phyloP scores from a whole-genome alignment of 2,888 invertebrate genomes.

The Eudasyphora cyanicolor region DNA sequence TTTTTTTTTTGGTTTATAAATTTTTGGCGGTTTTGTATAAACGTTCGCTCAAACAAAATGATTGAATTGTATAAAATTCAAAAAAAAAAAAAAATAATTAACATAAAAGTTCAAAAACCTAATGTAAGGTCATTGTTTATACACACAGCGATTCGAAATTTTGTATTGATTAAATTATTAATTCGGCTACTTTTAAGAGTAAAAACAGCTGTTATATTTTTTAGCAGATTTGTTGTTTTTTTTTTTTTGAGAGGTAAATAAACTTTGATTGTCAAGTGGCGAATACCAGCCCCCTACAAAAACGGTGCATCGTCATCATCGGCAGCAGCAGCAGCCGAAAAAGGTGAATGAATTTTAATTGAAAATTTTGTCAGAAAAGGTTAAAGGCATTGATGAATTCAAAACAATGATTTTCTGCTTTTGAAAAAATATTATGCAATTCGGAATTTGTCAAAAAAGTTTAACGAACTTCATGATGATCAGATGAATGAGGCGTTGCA shows the following conservation, averaged over 20 bases:
- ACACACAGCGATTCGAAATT: neutral
- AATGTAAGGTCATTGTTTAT: slow-evolving; percentile 40
- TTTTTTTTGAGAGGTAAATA: too few species aligned
- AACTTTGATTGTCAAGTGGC: slow-evolving; percentile 37
- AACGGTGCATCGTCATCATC: too few species aligned
- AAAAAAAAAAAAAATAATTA: slow-evolving; percentile 49
- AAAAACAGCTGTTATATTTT: slow-evolving; percentile 17
- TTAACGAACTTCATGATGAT: too few species aligned
- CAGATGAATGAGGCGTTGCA: neutral
- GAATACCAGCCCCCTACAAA: neutral
- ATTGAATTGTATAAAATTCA: slow-evolving; percentile 6
- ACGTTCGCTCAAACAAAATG: neutral
- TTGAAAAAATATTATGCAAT: too few species aligned
- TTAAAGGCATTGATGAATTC: neutral
- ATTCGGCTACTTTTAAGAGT: too few species aligned
- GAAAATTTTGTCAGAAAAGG: slow-evolving; percentile 2
- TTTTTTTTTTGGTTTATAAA: slow-evolving; percentile 29
- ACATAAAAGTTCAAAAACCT: slow-evolving; percentile 62
- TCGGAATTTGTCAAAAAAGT: too few species aligned
- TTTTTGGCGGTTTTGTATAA: neutral
- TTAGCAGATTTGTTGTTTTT: too few species aligned
- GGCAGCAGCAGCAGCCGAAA: too few species aligned
- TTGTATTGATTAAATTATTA: neutral
- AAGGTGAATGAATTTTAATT: slow-evolving; percentile 54
- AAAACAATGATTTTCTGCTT: too few species aligned